phyloP scores from a whole-genome alignment of 2,113 vertebrate genomes.

The Motacilla tschutschensis region DNA sequence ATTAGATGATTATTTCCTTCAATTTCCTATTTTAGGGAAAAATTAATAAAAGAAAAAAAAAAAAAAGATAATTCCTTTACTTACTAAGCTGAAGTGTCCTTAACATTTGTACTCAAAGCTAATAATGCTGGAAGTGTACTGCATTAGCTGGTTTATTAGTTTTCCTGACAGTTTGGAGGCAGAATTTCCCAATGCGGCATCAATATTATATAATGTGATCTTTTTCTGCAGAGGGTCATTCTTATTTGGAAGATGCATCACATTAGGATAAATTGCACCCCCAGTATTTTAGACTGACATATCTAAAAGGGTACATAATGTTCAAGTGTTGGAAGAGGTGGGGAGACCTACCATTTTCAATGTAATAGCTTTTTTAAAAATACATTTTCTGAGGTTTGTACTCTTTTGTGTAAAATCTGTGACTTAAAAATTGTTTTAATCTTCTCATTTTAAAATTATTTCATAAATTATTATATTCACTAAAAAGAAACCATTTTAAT shows the following conservation, averaged over 20 bases:
- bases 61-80: slow-evolving; percentile 7
- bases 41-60: not conserved
- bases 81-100: slow-evolving; percentile 24
- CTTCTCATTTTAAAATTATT: not conserved
- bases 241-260: slow-evolving; percentile 2
- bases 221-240: slow-evolving; percentile 4
- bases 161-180: slow-evolving; percentile 18
- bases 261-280: not conserved
- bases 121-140: slow-evolving; percentile 2
- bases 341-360: not conserved
- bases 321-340: not conserved
- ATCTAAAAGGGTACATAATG: not conserved
- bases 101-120: slow-evolving; percentile 12
- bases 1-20: not conserved
- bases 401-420: not conserved
- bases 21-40: not conserved
- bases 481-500: not conserved
- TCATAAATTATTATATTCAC: not conserved
- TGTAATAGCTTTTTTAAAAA: not conserved
- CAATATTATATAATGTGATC: not conserved
- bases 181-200: not conserved
- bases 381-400: not conserved
- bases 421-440: not conserved
- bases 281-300: not conserved
- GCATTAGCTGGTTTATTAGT: not conserved